Conservation (phyloP, 1,140 invertebrate genomes). For the Dreissena polymorpha region DNA sequence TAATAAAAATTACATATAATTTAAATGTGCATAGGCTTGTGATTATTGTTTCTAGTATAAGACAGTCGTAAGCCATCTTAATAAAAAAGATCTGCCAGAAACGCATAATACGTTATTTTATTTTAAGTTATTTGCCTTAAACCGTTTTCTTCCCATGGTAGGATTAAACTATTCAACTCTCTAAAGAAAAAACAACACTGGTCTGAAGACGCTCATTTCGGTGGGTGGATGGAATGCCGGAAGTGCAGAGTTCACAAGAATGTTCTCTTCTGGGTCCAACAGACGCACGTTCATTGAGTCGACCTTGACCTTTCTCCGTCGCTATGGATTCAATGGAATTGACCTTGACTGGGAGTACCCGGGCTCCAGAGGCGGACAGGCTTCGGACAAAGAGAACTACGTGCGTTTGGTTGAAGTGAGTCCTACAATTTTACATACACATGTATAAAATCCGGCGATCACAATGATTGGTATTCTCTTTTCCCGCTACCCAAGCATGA, state of each 20-base stretch:
- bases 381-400: constrained; percentile 94
- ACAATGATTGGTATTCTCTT: too few species aligned
- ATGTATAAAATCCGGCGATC: too few species aligned
- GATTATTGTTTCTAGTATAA: too few species aligned
- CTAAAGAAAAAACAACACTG: constrained; percentile 78
- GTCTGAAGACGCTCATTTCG: constrained; percentile 61
- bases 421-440: not conserved
- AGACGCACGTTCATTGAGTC: constrained; percentile 65
- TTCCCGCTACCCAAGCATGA: too few species aligned
- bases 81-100: too few species aligned
- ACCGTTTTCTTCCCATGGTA: not conserved
- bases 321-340: constrained; percentile 96
- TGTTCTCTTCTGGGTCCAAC: constrained; percentile 51
- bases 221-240: constrained; percentile 64
- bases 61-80: too few species aligned
- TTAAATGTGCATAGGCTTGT: too few species aligned
- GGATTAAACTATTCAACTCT: constrained; percentile 17
- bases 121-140: too few species aligned
- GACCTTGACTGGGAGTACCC: constrained; percentile 99
- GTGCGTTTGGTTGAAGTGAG: constrained; percentile 90
- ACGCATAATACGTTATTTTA: too few species aligned
- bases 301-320: constrained; percentile 91
- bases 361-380: constrained; percentile 92
- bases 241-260: constrained; percentile 54
- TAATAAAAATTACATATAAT: too few species aligned